Percentiles rank a stretch among this genome's conserved stretches.
phyloP scores from a whole-genome alignment of 2,888 invertebrate genomes.

The Lithophane socia region DNA sequence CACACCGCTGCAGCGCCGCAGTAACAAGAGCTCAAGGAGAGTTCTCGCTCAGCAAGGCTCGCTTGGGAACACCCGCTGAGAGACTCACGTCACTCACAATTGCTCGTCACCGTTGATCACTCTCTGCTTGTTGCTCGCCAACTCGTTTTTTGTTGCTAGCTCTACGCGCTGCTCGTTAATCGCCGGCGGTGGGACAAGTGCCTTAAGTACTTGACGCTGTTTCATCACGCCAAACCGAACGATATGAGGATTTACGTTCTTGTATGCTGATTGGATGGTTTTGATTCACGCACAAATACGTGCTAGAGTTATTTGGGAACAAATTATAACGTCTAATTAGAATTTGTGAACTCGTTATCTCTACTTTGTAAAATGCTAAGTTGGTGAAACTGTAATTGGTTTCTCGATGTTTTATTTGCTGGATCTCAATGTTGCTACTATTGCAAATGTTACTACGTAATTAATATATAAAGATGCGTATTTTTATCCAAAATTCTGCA shows the following conservation, averaged over 20 bases:
- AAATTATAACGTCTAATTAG: slow-evolving; percentile 52
- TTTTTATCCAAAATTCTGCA: not conserved
- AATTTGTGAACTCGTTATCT: slow-evolving; percentile 29
- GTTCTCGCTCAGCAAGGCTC: not conserved
- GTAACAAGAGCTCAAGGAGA: not conserved
- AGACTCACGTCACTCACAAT: not conserved
- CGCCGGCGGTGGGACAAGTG: not conserved
- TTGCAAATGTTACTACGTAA: not conserved
- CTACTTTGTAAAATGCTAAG: slow-evolving; percentile 1
- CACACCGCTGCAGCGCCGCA: not conserved
- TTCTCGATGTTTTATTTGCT: not conserved
- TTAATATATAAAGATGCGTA: too few relatives aligned
- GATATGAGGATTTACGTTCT: slow-evolving; percentile 58
- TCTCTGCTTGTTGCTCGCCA: not conserved
- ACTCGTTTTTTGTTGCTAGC: not conserved
- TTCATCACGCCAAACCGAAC: slow-evolving; percentile 59
- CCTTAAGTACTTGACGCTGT: slow-evolving; percentile 60
- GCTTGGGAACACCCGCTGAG: not conserved
- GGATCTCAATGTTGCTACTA: not conserved
- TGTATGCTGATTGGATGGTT: slow-evolving; percentile 60
- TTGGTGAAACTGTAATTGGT: not conserved
- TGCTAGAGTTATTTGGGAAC: slow-evolving; percentile 28
- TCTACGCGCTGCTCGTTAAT: not conserved
- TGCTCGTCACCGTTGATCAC: not conserved
- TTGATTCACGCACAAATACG: slow-evolving; percentile 37